Conservation (phyloP, 2,797 vertebrate genomes). For the Gymnoscopelus braueri region DNA sequence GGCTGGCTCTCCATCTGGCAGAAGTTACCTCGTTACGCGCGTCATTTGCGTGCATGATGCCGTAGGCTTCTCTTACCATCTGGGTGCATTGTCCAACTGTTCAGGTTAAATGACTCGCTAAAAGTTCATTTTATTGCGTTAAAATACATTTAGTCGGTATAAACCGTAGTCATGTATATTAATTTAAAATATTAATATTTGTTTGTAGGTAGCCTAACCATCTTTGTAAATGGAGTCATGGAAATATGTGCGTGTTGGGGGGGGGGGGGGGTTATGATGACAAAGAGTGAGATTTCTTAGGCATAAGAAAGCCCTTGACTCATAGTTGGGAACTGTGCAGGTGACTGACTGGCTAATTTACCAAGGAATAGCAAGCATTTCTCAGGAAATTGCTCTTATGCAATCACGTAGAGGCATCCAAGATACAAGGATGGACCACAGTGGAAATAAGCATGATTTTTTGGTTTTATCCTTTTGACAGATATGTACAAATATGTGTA, state of each 20-base stretch:
- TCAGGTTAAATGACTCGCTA: conserved; percentile 10
- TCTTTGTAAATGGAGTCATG: too few relatives aligned
- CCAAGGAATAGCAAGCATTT: conserved; percentile 30
- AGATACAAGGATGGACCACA: conserved; percentile 5
- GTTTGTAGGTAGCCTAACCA: too few relatives aligned
- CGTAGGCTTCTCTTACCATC: conserved; percentile 40
- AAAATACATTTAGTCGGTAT: too few relatives aligned
- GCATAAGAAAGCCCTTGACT: background rate
- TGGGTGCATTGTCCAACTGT: background rate
- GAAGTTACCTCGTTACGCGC: too few relatives aligned
- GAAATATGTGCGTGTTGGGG: too few relatives aligned
- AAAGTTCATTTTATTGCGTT: too few relatives aligned
- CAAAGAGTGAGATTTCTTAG: background rate
- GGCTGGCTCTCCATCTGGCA: too few relatives aligned
- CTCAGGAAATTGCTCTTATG: conserved; percentile 25
- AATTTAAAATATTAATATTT: too few relatives aligned
- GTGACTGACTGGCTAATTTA: conserved; percentile 17
- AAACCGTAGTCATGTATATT: too few relatives aligned
- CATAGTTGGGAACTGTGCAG: conserved; percentile 7
- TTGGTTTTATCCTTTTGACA: background rate
- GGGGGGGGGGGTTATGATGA: background rate
- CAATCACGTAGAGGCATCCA: conserved; percentile 28
- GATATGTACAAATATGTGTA: too few relatives aligned
- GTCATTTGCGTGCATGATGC: background rate
- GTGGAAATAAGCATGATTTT: too few relatives aligned